Evolutionary conservation across 2,797 vertebrate genomes (phyloP), one percentile per base, ranked within the genome.

Genomic region (Dendrocincla tyrannina): DNA sequence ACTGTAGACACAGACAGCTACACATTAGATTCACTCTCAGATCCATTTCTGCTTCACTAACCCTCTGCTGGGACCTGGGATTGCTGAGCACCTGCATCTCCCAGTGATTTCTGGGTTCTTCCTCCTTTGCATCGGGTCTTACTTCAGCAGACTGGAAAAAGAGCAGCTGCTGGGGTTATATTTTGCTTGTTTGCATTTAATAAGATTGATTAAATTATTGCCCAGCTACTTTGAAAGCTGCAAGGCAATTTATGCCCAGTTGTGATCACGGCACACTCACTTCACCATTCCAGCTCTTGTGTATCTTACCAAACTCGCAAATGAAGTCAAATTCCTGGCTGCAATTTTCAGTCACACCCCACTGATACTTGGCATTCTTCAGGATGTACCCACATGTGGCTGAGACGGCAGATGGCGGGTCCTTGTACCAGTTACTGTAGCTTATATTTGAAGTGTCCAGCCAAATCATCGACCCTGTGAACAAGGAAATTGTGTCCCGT

Each of bases 291-390:
- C 70, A 89, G 39, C 72, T 83, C 46, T 32, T 64, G 27, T 50
- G 19, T 60, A 20, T 60, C 97, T 95, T 97, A 99, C 99, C 99
- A 97, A 99, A 99, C 96, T 99, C 97, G 17, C 99, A 99, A 94
- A 99, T 97, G 66, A 99, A 99, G 97, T 96, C 90, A 2, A 99
- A 97, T 86, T 98, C 98, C 96, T 98, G 98, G 58, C 97, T 98
- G 87, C 99, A 99, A 62, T 99, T 98, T 58, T 79, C 97, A 25
- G 98, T 98, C 53, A 98, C 97, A 33, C 97, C 97, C 99, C 99
- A 99, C 70, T 97, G 97, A 87, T 98, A 99, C 42, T 97, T 97
- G 58, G 98, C 97, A 30, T 98, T 97, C 96, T 96, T 98, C 87
- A 97, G 79, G 63, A 99, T 97, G 93, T 98, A 97, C 49, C 98